Evolutionary conservation across 2,888 invertebrate genomes (phyloP).

Genomic region (Camponotus fellah): DNA sequence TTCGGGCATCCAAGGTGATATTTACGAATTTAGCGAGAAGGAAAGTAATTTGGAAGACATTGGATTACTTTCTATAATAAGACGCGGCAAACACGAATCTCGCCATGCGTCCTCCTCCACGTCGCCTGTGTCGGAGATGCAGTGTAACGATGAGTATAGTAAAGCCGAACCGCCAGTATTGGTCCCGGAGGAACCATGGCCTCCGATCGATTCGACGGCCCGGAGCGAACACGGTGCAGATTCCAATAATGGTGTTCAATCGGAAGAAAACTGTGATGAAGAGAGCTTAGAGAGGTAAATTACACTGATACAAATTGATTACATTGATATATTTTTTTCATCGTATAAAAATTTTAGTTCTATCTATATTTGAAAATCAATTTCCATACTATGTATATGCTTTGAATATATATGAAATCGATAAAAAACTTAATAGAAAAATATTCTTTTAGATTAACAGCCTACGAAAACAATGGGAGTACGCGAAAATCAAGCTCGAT

Average conservation of each 20-base stretch:
- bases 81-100: constrained; percentile 79
- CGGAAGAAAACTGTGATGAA: constrained; percentile 71
- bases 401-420: background rate
- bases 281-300: constrained; percentile 78
- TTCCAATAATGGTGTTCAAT: constrained; percentile 66
- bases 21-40: constrained; percentile 87
- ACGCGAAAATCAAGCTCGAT: constrained; percentile 67
- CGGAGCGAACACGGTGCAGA: constrained; percentile 50
- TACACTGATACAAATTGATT: constrained; percentile 1
- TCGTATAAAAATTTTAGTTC: constrained; percentile 11
- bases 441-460: constrained; percentile 70
- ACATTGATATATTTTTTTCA: background rate
- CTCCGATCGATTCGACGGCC: constrained; percentile 61
- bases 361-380: background rate
- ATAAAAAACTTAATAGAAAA: background rate
- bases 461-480: constrained; percentile 68
- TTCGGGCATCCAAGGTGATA: constrained; percentile 86
- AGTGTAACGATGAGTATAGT: constrained; percentile 74
- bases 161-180: constrained; percentile 79
- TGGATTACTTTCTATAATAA: constrained; percentile 79
- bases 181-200: constrained; percentile 79
- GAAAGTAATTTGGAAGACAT: constrained; percentile 84
- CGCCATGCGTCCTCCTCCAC: constrained; percentile 62
- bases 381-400: background rate
- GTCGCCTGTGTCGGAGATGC: constrained; percentile 74